Percentiles rank a stretch among this genome's conserved stretches.
Evolutionary conservation across 2,888 invertebrate species (phyloP).

Genomic region (Synanthedon myopaeformis): DNA sequence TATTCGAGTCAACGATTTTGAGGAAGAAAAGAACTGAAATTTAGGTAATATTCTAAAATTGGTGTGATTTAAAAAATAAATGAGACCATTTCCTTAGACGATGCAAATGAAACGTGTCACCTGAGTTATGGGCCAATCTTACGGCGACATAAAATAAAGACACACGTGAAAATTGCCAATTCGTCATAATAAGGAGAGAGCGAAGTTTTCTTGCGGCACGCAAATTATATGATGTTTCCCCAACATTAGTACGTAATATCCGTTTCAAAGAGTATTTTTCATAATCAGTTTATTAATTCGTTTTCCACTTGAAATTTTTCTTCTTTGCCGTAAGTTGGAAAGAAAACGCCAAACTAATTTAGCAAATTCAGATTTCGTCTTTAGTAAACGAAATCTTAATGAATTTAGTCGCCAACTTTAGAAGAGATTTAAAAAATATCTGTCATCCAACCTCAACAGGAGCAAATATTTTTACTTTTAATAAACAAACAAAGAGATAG

Average conservation of each 20-base stretch:
- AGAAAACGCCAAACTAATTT: too few species aligned
- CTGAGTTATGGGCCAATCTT: constrained; percentile 63
- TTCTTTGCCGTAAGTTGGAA: too few species aligned
- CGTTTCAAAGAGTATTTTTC: background rate
- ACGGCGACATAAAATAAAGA: constrained; percentile 50
- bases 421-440: too few species aligned
- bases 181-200: constrained; percentile 57
- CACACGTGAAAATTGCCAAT: constrained; percentile 67
- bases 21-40: background rate
- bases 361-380: too few species aligned
- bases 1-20: background rate
- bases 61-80: constrained; percentile 24
- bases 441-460: too few species aligned
- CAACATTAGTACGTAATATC: constrained; percentile 23
- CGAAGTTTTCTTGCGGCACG: constrained; percentile 8
- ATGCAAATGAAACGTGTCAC: constrained; percentile 50
- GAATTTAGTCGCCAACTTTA: too few species aligned
- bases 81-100: constrained; percentile 42
- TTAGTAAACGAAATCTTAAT: too few species aligned
- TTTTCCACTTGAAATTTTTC: too few species aligned
- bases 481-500: too few species aligned
- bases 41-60: constrained; percentile 16
- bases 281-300: background rate
- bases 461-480: too few species aligned
- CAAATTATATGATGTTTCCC: constrained; percentile 29